Conservation (phyloP, 2,113 vertebrate genomes). For the Okapia johnstoni region DNA sequence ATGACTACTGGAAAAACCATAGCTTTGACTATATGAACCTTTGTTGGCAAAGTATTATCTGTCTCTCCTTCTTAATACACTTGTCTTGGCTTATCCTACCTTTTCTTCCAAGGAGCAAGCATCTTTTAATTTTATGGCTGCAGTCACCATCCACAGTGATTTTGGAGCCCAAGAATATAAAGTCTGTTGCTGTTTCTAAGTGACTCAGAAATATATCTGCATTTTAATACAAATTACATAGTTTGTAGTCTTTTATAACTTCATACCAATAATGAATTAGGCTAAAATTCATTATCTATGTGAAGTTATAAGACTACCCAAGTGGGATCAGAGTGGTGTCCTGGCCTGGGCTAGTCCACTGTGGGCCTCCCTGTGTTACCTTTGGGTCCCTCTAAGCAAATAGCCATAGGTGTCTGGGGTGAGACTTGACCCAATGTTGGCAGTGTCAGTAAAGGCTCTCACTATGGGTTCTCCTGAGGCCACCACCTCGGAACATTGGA, state of each 20-base stretch:
- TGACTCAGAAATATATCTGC: slow-evolving; percentile 76
- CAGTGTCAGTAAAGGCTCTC: no score
- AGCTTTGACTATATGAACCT: background rate
- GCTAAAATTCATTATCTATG: slow-evolving; percentile 82
- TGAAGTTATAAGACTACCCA: background rate
- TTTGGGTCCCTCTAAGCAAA: background rate
- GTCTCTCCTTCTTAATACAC: no score
- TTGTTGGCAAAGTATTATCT: background rate
- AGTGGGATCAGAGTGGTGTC: background rate
- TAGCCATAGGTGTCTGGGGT: background rate
- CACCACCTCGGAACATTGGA: accelerated
- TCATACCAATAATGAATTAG: slow-evolving; percentile 93
- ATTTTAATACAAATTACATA: slow-evolving; percentile 92
- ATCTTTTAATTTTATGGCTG: no score
- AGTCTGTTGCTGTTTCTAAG: background rate
- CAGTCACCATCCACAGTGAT: no score
- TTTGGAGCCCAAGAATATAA: no score
- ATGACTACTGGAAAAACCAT: background rate
- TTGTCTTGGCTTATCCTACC: no score
- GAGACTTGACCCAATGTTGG: background rate
- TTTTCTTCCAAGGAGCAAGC: no score
- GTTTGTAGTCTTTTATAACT: slow-evolving; percentile 91
- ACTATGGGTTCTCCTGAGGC: background rate
- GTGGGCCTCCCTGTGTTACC: background rate
- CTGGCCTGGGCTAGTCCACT: background rate